A percentile compares a stretch with the other conserved stretches of the same genome.
Conservation (phyloP, 1,140 invertebrate genomes). For the Oryctes rhinoceros region DNA sequence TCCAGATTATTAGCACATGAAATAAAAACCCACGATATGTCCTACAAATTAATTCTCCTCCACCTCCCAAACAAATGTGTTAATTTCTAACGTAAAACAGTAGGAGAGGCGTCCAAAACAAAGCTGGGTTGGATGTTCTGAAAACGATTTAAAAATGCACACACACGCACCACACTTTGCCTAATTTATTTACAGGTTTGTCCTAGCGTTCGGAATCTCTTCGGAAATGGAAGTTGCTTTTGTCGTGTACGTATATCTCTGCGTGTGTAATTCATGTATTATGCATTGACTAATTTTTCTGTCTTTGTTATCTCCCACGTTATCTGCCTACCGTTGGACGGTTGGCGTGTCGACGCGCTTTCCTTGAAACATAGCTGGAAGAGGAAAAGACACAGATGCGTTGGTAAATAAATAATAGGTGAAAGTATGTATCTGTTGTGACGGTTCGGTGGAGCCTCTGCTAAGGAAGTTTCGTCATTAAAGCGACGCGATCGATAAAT, state of each 20-base stretch:
- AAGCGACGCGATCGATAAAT: background rate
- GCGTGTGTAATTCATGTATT: slow-evolving; percentile 1
- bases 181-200: slow-evolving; percentile 6
- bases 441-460: background rate
- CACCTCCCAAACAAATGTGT: background rate
- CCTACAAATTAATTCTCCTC: too few relatives aligned
- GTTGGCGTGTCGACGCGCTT: background rate
- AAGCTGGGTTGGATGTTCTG: background rate
- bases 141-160: background rate
- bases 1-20: too few relatives aligned
- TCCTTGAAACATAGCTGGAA: background rate
- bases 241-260: too few relatives aligned
- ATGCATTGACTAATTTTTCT: slow-evolving; percentile 14
- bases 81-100: background rate
- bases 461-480: slow-evolving; percentile 2
- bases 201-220: background rate
- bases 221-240: background rate
- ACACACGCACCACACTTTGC: background rate
- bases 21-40: too few relatives aligned
- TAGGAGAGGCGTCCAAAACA: background rate
- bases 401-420: slow-evolving; percentile 15
- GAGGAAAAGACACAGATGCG: background rate
- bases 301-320: slow-evolving; percentile 18
- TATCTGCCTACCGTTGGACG: slow-evolving; percentile 12
- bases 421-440: background rate